These are phyloP conservation scores for Dreissena polymorpha DNA, from an alignment of 1,140 invertebrate species.

Conservation along the genomic window DNA sequence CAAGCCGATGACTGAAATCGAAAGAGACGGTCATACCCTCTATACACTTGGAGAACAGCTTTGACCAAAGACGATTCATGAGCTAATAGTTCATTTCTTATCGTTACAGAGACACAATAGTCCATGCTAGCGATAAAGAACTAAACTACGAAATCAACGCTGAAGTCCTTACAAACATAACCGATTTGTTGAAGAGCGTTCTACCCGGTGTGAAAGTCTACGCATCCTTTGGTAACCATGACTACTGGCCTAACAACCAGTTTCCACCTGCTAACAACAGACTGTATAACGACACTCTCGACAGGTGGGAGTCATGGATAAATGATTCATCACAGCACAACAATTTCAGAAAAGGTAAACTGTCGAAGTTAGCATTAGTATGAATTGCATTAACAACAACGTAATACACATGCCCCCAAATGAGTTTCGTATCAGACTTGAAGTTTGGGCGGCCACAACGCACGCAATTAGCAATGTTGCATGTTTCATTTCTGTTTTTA, in stretches of 20 bases:
- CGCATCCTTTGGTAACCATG: constrained; percentile 75
- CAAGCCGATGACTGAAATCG: too few relatives aligned
- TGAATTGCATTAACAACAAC: too few relatives aligned
- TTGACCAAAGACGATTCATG: too few relatives aligned
- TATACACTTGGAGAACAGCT: too few relatives aligned
- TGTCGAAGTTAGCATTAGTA: too few relatives aligned
- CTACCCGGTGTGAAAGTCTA: constrained; percentile 62
- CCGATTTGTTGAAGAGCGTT: constrained; percentile 49
- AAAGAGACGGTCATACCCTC: too few relatives aligned
- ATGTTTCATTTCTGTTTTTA: too few relatives aligned
- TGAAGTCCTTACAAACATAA: constrained; percentile 67
- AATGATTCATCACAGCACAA: constrained; percentile 52
- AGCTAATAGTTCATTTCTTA: too few relatives aligned
- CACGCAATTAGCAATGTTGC: too few relatives aligned
- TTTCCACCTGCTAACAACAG: constrained; percentile 61
- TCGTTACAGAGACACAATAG: constrained; percentile 68
- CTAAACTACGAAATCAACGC: constrained; percentile 63
- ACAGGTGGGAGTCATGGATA: constrained; percentile 70
- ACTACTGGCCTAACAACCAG: constrained; percentile 71
- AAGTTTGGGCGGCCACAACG: too few relatives aligned
- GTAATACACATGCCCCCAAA: too few relatives aligned
- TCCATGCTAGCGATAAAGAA: constrained; percentile 65
- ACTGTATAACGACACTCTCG: constrained; percentile 65
- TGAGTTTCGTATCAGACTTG: too few relatives aligned
- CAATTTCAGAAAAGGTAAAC: constrained; percentile 63